Evolutionary conservation across 2,888 invertebrate species (phyloP).

Genomic region (Diabrotica balteata): DNA sequence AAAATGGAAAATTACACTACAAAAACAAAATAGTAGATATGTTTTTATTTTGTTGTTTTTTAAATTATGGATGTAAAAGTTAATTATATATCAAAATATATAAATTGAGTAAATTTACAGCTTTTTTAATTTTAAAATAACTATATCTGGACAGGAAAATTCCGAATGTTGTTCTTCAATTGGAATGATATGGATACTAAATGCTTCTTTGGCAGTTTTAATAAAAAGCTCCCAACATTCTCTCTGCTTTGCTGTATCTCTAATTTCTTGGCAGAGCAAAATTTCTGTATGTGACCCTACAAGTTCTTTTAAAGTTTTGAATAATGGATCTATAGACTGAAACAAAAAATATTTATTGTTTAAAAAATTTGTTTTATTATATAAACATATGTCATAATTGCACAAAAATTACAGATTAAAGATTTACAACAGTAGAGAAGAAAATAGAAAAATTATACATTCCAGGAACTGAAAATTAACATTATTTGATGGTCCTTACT

Average conservation of each 20-base stretch:
- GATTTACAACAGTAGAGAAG: too few species aligned
- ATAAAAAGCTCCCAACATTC: slow-evolving; percentile 62
- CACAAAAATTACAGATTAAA: too few species aligned
- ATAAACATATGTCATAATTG: too few species aligned
- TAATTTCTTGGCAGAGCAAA: slow-evolving; percentile 72
- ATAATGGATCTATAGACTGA: slow-evolving; percentile 67
- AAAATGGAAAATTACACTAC: too few species aligned
- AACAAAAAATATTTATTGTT: slow-evolving; percentile 45
- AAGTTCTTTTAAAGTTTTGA: slow-evolving; percentile 65
- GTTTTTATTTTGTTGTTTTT: too few species aligned
- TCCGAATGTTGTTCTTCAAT: slow-evolving; percentile 67
- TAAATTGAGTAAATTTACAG: neutral
- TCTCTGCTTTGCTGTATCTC: slow-evolving; percentile 69
- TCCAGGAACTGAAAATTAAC: too few species aligned
- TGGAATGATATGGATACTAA: slow-evolving; percentile 63
- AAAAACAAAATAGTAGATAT: too few species aligned
- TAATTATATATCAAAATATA: too few species aligned
- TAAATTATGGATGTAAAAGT: too few species aligned
- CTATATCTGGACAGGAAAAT: slow-evolving; percentile 70
- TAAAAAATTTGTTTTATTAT: too few species aligned
- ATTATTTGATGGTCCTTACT: too few species aligned
- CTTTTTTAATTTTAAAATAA: slow-evolving; percentile 46
- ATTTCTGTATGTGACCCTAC: slow-evolving; percentile 64
- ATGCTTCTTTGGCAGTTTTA: slow-evolving; percentile 47
- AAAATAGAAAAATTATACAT: too few species aligned